A percentile compares a stretch with the other conserved stretches of the same genome.
Conservation (phyloP, 2,888 invertebrate genomes). For the Apocheima hispidaria region DNA sequence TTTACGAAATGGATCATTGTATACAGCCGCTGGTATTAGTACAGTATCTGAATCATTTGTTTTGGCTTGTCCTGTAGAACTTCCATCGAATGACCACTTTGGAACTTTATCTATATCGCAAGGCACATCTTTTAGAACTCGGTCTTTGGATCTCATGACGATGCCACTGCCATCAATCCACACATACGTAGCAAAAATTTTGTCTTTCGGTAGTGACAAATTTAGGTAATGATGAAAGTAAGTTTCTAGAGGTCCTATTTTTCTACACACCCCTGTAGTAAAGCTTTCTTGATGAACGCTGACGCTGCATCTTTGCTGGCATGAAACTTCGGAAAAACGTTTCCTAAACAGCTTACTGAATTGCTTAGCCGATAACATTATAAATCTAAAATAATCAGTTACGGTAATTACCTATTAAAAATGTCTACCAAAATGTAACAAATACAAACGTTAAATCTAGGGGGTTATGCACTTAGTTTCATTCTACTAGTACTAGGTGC, state of each 20-base stretch:
- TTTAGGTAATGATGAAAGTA: slow-evolving; percentile 65
- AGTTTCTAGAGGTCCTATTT: slow-evolving; percentile 55
- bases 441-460: slow-evolving; percentile 21
- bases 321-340: neutral
- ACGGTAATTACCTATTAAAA: neutral
- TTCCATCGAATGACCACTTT: slow-evolving; percentile 97
- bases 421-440: neutral
- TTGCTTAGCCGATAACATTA: slow-evolving; percentile 31
- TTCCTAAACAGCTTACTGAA: slow-evolving; percentile 13
- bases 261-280: slow-evolving; percentile 52
- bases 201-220: slow-evolving; percentile 84
- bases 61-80: slow-evolving; percentile 96
- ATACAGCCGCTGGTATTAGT: slow-evolving; percentile 95
- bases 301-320: slow-evolving; percentile 32
- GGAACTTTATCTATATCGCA: slow-evolving; percentile 85
- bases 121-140: slow-evolving; percentile 87
- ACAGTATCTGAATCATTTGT: slow-evolving; percentile 94
- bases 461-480: no score
- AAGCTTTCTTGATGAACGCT: slow-evolving; percentile 51
- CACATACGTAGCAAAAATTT: slow-evolving; percentile 89
- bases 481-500: no score
- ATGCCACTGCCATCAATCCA: slow-evolving; percentile 94
- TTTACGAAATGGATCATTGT: slow-evolving; percentile 95
- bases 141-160: slow-evolving; percentile 89
- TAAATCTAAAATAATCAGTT: slow-evolving; percentile 16